Conservation (phyloP, 2,113 vertebrate genomes). For the Mohoua ochrocephala region DNA sequence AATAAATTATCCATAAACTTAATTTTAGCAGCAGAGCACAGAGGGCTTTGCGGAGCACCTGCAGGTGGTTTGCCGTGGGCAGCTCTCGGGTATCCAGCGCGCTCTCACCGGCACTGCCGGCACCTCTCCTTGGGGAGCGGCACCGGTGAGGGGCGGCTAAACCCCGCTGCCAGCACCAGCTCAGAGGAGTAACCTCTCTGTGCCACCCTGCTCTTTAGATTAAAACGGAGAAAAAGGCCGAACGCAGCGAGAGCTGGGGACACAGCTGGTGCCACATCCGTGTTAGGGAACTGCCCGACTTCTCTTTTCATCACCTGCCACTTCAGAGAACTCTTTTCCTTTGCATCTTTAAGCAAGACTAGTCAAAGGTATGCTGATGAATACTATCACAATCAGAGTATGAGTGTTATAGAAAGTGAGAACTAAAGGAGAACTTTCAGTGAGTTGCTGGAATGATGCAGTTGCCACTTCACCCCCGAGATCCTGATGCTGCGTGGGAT, state of each 20-base stretch:
- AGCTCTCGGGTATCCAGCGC: background rate
- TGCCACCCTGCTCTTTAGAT: background rate
- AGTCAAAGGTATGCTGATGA: background rate
- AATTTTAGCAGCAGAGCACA: background rate
- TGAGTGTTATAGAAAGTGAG: background rate
- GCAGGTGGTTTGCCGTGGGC: background rate
- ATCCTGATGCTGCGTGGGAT: background rate
- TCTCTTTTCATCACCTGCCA: background rate
- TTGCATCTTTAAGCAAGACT: background rate
- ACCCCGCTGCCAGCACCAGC: background rate
- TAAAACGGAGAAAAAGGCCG: background rate
- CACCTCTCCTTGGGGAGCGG: background rate
- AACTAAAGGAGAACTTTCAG: background rate
- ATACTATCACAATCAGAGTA: background rate
- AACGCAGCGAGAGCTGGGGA: rapidly evolving
- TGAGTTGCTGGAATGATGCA: background rate
- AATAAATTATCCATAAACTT: constrained; percentile 33
- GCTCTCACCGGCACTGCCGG: background rate
- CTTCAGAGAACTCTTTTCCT: background rate
- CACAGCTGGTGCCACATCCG: background rate
- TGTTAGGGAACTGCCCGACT: background rate
- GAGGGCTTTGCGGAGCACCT: background rate
- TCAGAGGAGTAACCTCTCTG: background rate
- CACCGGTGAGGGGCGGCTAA: background rate
- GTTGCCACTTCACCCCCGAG: background rate